These are phyloP conservation scores for Lucinisca nassula DNA, from an alignment of 2,888 invertebrate species.

Conservation along the genomic window DNA sequence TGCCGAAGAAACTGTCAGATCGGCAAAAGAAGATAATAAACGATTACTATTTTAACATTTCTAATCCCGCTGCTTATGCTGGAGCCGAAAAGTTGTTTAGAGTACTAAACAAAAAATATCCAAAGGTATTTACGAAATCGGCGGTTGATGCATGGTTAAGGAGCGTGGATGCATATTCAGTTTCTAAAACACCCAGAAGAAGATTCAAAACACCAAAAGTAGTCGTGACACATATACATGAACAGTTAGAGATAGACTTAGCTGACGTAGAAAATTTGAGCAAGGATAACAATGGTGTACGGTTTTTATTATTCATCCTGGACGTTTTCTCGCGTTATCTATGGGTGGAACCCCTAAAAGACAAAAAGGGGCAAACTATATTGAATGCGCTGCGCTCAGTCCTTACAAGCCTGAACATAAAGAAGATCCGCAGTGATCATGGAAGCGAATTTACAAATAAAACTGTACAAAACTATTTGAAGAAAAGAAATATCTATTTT, in stretches of 20 bases:
- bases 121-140: neutral
- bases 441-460: slow-evolving; percentile 4
- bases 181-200: neutral
- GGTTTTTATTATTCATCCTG: slow-evolving; percentile 8
- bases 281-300: slow-evolving; percentile 2
- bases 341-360: slow-evolving; percentile 24
- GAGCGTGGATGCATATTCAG: slow-evolving; percentile 11
- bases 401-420: neutral
- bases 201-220: slow-evolving; percentile 15
- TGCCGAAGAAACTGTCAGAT: too few species aligned
- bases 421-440: neutral
- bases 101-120: neutral
- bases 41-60: too few species aligned
- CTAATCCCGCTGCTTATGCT: neutral
- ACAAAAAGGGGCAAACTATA: neutral
- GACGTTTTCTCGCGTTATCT: slow-evolving; percentile 35
- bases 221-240: neutral
- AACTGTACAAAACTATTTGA: neutral
- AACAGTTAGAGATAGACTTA: slow-evolving; percentile 14
- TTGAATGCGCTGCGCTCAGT: neutral
- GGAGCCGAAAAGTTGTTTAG: slow-evolving; percentile 18
- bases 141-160: neutral
- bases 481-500: neutral
- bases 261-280: neutral
- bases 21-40: too few species aligned